A percentile compares a stretch with the other conserved stretches of the same genome.
Evolutionary conservation across 2,797 vertebrate species (phyloP).

Genomic region (Chelon labrosus): DNA sequence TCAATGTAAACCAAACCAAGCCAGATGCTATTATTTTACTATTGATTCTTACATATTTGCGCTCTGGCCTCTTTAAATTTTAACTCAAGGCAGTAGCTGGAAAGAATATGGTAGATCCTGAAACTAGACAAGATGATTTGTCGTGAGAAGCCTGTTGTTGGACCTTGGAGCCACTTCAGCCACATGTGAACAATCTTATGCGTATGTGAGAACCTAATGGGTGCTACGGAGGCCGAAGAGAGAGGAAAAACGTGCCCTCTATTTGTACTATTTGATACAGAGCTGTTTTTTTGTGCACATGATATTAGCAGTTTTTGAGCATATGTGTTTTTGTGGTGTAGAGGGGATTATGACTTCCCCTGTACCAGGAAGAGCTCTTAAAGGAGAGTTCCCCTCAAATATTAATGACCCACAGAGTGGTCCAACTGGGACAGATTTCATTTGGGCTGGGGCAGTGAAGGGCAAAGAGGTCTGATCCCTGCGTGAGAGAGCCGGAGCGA

Average conservation of each 20-base stretch:
- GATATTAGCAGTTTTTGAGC: constrained; percentile 40
- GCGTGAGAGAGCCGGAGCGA: constrained; percentile 52
- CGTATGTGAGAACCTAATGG: constrained; percentile 39
- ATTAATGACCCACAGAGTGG: constrained; percentile 75
- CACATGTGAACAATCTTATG: not conserved
- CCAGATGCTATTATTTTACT: not conserved
- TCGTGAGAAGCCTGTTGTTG: constrained; percentile 12
- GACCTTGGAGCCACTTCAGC: constrained; percentile 8
- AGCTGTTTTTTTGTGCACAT: constrained; percentile 7
- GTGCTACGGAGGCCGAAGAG: not conserved
- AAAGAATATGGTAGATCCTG: not conserved
- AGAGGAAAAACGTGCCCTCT: constrained; percentile 1
- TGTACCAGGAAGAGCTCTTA: constrained; percentile 78
- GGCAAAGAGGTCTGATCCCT: constrained; percentile 72
- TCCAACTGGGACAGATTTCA: constrained; percentile 77
- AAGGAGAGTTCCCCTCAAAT: constrained; percentile 76
- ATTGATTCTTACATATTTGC: not conserved
- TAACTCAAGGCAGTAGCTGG: not conserved
- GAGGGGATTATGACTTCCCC: constrained; percentile 65
- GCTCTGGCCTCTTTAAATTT: not conserved
- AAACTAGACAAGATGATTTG: constrained; percentile 3
- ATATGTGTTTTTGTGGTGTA: constrained; percentile 45
- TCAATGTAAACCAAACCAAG: not conserved
- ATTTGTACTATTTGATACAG: constrained; percentile 19
- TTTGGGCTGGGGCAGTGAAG: constrained; percentile 60